These are phyloP conservation scores for Cairina moschata DNA, from an alignment of 2,113 vertebrate species.

Conservation along the genomic window DNA sequence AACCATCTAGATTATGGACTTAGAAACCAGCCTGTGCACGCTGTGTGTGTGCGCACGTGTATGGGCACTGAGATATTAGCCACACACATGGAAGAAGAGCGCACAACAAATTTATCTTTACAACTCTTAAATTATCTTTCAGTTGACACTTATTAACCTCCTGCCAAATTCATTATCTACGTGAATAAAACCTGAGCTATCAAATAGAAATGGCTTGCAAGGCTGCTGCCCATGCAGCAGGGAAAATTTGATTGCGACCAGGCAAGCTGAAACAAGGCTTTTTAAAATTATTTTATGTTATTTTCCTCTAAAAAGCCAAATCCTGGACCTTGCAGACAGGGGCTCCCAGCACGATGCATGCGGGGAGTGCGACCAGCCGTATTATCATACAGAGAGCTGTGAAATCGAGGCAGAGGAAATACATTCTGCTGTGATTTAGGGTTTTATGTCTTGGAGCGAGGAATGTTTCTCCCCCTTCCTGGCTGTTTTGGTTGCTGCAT, in stretches of 20 bases:
- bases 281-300: neutral
- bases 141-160: conserved; percentile 73
- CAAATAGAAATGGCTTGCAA: conserved; percentile 5
- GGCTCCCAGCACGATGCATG: neutral
- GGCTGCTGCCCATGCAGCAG: conserved; percentile 10
- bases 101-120: conserved; percentile 67
- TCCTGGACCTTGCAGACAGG: neutral
- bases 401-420: neutral
- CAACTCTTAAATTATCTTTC: conserved; percentile 69
- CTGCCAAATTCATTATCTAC: conserved; percentile 72
- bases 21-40: neutral
- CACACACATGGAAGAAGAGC: neutral
- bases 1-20: neutral
- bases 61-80: neutral
- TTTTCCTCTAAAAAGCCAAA: conserved; percentile 1
- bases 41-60: neutral
- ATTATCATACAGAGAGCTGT: neutral
- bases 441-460: neutral
- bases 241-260: neutral
- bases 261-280: conserved; percentile 41
- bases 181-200: conserved; percentile 35
- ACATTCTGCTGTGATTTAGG: neutral
- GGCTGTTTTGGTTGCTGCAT: neutral
- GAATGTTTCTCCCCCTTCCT: neutral
- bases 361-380: neutral